Evolutionary conservation across 2,797 vertebrate genomes (phyloP).

Genomic region (Erethizon dorsatum): DNA sequence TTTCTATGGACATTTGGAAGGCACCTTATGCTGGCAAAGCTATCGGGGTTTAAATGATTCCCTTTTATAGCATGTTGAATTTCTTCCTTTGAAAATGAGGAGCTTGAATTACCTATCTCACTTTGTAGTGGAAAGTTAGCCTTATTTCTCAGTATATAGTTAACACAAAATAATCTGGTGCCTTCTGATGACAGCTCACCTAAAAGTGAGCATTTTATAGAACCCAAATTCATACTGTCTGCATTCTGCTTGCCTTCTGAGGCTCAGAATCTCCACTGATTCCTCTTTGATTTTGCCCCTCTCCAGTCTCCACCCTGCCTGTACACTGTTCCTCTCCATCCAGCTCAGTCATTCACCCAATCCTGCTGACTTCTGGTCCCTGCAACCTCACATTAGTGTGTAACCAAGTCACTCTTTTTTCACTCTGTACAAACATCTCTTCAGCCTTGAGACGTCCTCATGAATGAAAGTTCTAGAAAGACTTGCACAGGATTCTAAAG

Average conservation of each 20-base stretch:
- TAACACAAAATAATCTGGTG: constrained; percentile 34
- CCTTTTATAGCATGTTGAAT: neutral
- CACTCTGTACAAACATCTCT: neutral
- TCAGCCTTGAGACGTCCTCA: neutral
- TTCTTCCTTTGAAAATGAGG: constrained; percentile 53
- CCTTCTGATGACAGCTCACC: neutral
- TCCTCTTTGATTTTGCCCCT: neutral
- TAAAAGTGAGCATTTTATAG: neutral
- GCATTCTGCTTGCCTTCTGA: neutral
- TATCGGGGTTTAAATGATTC: neutral
- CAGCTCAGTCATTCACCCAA: neutral
- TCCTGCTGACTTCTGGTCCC: neutral
- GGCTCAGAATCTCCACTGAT: neutral
- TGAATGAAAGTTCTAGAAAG: neutral
- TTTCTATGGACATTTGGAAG: constrained; percentile 10
- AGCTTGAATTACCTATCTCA: constrained; percentile 38
- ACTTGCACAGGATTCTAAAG: neutral
- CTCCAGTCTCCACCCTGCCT: neutral
- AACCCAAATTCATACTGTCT: neutral
- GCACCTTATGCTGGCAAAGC: neutral
- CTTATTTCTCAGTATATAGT: constrained; percentile 39
- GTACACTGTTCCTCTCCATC: neutral
- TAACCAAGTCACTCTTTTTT: neutral
- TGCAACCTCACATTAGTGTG: neutral
- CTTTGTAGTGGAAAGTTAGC: constrained; percentile 41